Evolutionary conservation across 2,888 invertebrate genomes (phyloP), one percentile per base, ranked within the genome.

Genomic region (Sisyra terminalis): DNA sequence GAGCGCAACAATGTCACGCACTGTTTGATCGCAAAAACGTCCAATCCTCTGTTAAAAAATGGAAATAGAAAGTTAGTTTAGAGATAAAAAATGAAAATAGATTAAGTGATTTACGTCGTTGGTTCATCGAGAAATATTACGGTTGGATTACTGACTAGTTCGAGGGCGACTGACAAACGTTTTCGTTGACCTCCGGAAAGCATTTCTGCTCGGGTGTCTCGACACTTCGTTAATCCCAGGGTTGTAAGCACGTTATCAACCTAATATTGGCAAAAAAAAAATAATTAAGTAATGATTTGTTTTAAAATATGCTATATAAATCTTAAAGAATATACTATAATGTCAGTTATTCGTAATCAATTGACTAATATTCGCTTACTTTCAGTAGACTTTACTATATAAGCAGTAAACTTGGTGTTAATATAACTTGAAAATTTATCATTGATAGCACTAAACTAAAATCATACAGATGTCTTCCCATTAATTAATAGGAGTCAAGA

Each of bases 121-220:
- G 85, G 84, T 58, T 85, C 84, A 57, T 85, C 85, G 50, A 85
- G 63, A 58, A 84, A 84, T 58, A 85, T 79, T 31, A 85, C 72
- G 0, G 84, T 83, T 8, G 85, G 86, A 58, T 86, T 86, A 62
- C 80, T 84, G 48, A 86, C 81, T 43, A 86, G 65, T 57, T 86
- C 86, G 48, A 83, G 57, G 1, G 83, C 85, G 3, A 86, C 73
- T 0, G 81, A 75, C 3, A 86, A 67, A 10, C 86, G 66, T 55
- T 84, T 85, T 39, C 74, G 67, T 61, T 86, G 84, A 1, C 86
- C 86, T 2, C 85, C 85, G 1, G 83, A 84, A 11, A 86, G 64
- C 42, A 64, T 61, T 46, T 75, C 75, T 1, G 77, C 71, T 52
- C 71, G 67, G 0, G 81, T 82, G 46, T 77, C 61, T 45, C 65